Evolutionary conservation across 2,797 vertebrate species (phyloP).

Genomic region (Danionella dracula): DNA sequence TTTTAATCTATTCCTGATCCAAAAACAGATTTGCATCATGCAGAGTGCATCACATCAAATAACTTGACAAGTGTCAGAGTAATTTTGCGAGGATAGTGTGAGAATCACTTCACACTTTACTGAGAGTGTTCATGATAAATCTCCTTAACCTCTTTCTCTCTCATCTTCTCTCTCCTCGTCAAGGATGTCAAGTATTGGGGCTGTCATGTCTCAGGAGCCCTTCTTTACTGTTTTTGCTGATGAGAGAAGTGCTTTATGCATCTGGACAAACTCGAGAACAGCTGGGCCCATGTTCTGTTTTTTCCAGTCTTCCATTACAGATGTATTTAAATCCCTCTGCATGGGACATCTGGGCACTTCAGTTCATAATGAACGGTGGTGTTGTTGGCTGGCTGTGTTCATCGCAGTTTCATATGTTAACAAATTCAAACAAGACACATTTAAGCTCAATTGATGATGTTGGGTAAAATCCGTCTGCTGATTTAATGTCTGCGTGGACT

Average conservation of each 20-base stretch:
- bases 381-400: slow-evolving; percentile 10
- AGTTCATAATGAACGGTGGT: background rate
- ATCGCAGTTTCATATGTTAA: slow-evolving; percentile 12
- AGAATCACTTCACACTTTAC: slow-evolving; percentile 8
- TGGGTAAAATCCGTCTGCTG: slow-evolving; percentile 8
- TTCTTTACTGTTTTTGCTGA: background rate
- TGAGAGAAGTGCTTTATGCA: slow-evolving; percentile 10
- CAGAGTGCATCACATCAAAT: background rate
- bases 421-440: slow-evolving; percentile 16
- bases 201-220: background rate
- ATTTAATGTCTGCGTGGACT: slow-evolving; percentile 1
- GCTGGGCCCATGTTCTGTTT: background rate
- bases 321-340: slow-evolving; percentile 5
- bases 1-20: slow-evolving; percentile 27
- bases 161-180: background rate
- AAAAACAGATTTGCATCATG: slow-evolving; percentile 1
- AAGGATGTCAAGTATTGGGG: slow-evolving; percentile 3
- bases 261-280: slow-evolving; percentile 23
- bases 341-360: slow-evolving; percentile 28
- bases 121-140: slow-evolving; percentile 15
- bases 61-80: background rate
- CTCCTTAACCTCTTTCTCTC: slow-evolving; percentile 26
- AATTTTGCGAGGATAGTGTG: slow-evolving; percentile 1
- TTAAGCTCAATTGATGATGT: slow-evolving; percentile 2
- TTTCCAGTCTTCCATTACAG: background rate